Evolutionary conservation across 2,797 vertebrate species (phyloP).

Genomic region (Limnodromus scolopaceus): DNA sequence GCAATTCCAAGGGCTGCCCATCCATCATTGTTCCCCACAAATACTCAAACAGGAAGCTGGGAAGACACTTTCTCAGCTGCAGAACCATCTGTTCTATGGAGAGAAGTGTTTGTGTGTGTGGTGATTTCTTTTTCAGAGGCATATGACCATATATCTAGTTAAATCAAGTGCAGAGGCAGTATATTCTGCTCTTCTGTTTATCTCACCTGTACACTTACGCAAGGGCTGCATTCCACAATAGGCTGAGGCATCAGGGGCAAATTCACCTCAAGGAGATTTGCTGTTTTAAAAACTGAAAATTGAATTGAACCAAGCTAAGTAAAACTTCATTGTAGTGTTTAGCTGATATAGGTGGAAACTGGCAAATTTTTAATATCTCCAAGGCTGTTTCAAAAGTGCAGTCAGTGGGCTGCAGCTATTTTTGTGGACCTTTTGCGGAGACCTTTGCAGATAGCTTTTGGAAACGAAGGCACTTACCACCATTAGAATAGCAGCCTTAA

Average conservation of each 20-base stretch:
- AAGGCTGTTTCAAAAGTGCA: neutral
- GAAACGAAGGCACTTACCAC: neutral
- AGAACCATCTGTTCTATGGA: neutral
- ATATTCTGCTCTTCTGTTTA: neutral
- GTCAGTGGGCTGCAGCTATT: neutral
- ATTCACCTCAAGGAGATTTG: neutral
- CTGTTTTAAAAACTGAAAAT: neutral
- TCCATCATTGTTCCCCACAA: neutral
- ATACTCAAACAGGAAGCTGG: rapidly evolving
- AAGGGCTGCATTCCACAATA: neutral
- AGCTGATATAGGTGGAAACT: neutral
- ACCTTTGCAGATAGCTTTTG: neutral
- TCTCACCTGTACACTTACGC: rapidly evolving
- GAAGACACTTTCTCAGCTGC: neutral
- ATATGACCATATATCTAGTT: neutral
- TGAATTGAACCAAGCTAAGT: neutral
- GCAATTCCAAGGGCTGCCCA: neutral
- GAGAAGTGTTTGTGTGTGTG: neutral
- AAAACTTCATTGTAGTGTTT: neutral
- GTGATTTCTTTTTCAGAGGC: neutral
- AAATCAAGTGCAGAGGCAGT: rapidly evolving
- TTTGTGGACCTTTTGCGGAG: neutral
- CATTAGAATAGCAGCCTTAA: neutral
- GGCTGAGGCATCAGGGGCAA: neutral
- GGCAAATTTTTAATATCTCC: neutral